Conservation (phyloP, 2,888 invertebrate genomes). For the Sarcophaga rosellei region DNA sequence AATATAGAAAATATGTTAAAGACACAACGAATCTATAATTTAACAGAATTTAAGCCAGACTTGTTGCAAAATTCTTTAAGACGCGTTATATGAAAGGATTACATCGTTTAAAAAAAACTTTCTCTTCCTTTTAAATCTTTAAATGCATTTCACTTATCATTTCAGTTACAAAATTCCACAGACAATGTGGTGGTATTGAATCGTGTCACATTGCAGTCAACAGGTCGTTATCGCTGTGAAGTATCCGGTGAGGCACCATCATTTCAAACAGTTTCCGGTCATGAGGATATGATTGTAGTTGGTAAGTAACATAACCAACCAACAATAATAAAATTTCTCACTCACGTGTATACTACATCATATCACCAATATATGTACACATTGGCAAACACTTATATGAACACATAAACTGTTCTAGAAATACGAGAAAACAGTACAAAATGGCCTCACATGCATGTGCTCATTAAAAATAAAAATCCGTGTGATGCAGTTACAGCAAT, state of each 20-base stretch:
- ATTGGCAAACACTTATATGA: background rate
- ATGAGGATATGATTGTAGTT: conserved; percentile 88
- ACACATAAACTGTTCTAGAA: background rate
- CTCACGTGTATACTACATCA: conserved; percentile 62
- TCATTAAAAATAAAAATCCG: background rate
- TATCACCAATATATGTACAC: conserved; percentile 61
- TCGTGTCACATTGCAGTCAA: conserved; percentile 86
- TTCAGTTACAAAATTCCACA: conserved; percentile 85
- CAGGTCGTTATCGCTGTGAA: conserved; percentile 89
- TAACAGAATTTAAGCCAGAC: too few species aligned
- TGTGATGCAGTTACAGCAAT: background rate
- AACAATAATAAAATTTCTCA: conserved; percentile 42
- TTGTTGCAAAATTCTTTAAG: too few species aligned
- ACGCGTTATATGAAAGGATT: too few species aligned
- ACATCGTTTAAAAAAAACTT: background rate
- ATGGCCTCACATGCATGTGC: background rate
- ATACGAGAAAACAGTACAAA: background rate
- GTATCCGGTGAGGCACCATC: conserved; percentile 90
- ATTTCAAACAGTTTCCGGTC: conserved; percentile 89
- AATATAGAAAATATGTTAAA: too few species aligned
- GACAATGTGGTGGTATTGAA: conserved; percentile 86
- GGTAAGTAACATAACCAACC: conserved; percentile 83
- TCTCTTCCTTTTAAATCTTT: background rate
- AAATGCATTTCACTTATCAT: background rate
- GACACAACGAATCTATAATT: too few species aligned